A percentile compares a stretch with the other conserved stretches of the same genome.
Evolutionary conservation across 2,888 invertebrate genomes (phyloP).

Genomic region (Encarsia formosa): DNA sequence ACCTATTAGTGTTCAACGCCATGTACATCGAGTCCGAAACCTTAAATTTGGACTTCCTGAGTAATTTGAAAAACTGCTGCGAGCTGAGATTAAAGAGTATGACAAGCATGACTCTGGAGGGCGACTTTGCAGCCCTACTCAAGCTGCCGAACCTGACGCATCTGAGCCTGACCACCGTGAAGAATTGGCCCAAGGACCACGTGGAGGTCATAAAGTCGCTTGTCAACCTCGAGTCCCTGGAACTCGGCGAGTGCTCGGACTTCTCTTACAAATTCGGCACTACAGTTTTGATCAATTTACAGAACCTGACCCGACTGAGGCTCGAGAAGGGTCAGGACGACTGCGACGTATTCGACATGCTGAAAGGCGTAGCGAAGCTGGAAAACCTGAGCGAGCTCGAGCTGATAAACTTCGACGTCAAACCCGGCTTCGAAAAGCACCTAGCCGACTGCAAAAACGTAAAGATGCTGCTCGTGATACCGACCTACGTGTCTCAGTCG

Average conservation of each 20-base stretch:
- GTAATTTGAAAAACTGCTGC: constrained; percentile 59
- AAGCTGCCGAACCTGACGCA: constrained; percentile 63
- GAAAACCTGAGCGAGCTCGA: constrained; percentile 67
- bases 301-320: constrained; percentile 64
- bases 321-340: constrained; percentile 74
- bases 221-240: constrained; percentile 65
- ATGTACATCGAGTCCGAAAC: constrained; percentile 68
- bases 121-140: constrained; percentile 61
- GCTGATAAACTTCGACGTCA: constrained; percentile 78
- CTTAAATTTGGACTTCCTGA: constrained; percentile 62
- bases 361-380: constrained; percentile 64
- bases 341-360: constrained; percentile 60
- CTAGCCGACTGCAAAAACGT: constrained; percentile 70
- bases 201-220: constrained; percentile 65
- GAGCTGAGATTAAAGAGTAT: constrained; percentile 75
- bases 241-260: constrained; percentile 76
- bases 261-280: constrained; percentile 67
- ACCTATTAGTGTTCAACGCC: constrained; percentile 66
- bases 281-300: constrained; percentile 59
- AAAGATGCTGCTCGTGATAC: constrained; percentile 72
- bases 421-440: constrained; percentile 72
- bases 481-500: constrained; percentile 82
- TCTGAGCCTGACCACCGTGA: constrained; percentile 57
- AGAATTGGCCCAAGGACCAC: constrained; percentile 54
- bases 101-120: constrained; percentile 61